A percentile compares a stretch with the other conserved stretches of the same genome.
Conservation (phyloP, 2,113 vertebrate genomes). For the Gavia stellata region DNA sequence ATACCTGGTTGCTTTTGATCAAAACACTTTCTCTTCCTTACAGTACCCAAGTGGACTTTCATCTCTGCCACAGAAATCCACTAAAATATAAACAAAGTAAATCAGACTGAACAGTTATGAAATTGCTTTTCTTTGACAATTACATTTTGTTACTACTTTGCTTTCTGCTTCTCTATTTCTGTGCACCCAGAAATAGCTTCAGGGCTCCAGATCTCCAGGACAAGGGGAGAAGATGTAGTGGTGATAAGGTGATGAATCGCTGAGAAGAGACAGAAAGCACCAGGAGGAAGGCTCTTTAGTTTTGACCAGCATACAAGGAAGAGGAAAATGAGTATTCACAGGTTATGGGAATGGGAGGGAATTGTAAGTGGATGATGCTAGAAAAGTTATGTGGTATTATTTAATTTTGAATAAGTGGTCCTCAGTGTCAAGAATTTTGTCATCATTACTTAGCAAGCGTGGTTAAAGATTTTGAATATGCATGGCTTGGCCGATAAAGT, state of each 20-base stretch:
- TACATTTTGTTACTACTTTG: neutral
- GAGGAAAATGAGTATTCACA: neutral
- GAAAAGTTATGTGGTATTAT: neutral
- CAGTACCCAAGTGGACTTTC: neutral
- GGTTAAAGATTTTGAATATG: neutral
- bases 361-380: fast-evolving
- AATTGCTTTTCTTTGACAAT: neutral
- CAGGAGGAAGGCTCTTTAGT: neutral
- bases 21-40: neutral
- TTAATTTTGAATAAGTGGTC: neutral
- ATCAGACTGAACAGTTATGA: neutral
- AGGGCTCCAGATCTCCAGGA: neutral
- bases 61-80: neutral
- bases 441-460: fast-evolving
- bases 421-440: neutral
- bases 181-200: neutral
- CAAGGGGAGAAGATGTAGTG: neutral
- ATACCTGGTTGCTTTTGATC: neutral
- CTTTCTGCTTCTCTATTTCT: neutral
- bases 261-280: neutral
- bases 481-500: fast-evolving
- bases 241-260: neutral
- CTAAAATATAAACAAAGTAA: neutral
- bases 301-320: neutral
- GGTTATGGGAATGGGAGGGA: neutral